Conservation (phyloP, 2,797 vertebrate species). For the Chloroceryle inda region DNA sequence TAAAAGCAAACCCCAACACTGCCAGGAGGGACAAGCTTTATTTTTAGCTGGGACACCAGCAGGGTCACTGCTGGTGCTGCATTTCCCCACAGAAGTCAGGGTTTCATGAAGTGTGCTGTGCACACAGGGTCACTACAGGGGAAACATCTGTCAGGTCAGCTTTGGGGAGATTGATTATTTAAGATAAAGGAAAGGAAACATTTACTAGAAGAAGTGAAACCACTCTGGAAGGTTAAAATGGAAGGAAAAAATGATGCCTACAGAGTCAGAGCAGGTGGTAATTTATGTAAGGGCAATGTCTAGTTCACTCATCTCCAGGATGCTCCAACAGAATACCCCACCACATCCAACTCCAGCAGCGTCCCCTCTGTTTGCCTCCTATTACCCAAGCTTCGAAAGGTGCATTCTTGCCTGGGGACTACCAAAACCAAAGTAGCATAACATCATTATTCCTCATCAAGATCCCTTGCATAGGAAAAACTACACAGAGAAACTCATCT, state of each 20-base stretch:
- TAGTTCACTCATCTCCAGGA: neutral
- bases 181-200: conserved; percentile 54
- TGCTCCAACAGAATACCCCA: neutral
- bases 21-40: conserved; percentile 68
- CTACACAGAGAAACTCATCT: neutral
- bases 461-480: neutral
- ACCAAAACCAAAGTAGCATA: neutral
- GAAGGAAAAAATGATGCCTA: neutral
- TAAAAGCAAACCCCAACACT: conserved; percentile 65
- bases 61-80: conserved; percentile 71
- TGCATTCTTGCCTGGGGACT: neutral
- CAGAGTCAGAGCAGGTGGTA: neutral
- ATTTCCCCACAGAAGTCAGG: conserved; percentile 55
- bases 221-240: conserved; percentile 18
- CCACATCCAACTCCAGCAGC: neutral
- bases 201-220: conserved; percentile 51
- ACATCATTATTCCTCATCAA: neutral
- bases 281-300: neutral
- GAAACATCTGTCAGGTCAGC: conserved; percentile 69
- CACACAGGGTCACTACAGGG: neutral
- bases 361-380: neutral
- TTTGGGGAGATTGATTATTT: conserved; percentile 69
- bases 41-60: conserved; percentile 71
- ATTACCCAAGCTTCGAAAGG: neutral
- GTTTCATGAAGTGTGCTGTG: conserved; percentile 47